Conservation (phyloP, 2,888 invertebrate genomes). For the Tiliacea citrago region DNA sequence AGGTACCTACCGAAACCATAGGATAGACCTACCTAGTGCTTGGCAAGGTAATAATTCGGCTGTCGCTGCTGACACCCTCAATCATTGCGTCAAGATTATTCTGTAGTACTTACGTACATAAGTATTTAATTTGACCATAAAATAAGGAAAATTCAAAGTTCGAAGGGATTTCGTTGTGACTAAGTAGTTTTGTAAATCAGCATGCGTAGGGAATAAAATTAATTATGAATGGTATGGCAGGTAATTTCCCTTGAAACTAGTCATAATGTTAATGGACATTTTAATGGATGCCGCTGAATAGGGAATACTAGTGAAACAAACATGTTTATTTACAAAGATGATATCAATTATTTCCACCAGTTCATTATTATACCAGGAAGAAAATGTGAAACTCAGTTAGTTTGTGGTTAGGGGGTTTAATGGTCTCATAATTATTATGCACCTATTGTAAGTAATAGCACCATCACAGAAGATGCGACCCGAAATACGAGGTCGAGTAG, state of each 20-base stretch:
- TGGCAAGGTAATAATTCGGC: too few relatives aligned
- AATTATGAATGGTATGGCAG: neutral
- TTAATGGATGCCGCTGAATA: neutral
- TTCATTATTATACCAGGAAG: constrained; percentile 29
- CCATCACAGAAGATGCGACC: neutral
- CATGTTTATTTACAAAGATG: neutral
- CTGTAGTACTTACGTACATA: neutral
- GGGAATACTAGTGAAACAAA: neutral
- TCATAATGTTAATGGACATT: constrained; percentile 11
- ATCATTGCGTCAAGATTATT: too few relatives aligned
- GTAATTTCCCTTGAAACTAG: constrained; percentile 26
- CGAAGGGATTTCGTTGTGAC: neutral
- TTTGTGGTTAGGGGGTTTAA: neutral
- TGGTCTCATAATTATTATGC: neutral
- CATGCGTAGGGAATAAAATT: neutral
- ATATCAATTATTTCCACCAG: neutral
- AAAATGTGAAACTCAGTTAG: neutral
- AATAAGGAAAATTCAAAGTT: constrained; percentile 30
- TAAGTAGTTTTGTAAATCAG: constrained; percentile 17
- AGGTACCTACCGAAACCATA: too few relatives aligned
- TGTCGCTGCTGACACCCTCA: too few relatives aligned
- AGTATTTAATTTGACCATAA: neutral
- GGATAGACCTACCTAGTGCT: too few relatives aligned
- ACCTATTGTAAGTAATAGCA: neutral
- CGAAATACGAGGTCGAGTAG: neutral